Base-by-base conservation (phyloP, 2,888 invertebrate genomes). In the Sceliomorpha sp. region DNA sequence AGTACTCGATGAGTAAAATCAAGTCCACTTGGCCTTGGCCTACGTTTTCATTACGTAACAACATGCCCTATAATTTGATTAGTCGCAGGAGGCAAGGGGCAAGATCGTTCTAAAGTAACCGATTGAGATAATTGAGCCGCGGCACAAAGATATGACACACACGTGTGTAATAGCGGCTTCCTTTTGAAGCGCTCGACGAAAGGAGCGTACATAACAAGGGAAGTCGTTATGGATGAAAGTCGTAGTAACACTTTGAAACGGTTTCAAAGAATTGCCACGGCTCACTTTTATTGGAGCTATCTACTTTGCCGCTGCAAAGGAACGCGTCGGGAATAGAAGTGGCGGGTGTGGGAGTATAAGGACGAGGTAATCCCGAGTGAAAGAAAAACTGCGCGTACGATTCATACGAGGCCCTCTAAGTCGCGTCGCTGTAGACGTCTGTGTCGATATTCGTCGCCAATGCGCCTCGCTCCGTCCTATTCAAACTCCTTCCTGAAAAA, bases 221-320 rank as follows among this genome's bases (percentile, higher is more conserved):
- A 66, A 72, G 69, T 69, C 72, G 72, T 72, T 72, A 72, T 66
- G 51, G 72, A 69, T 72, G 66, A 69, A 72, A 72, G 72, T 68
- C 71, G 68, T 68, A 53, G 69, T 70, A 72, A 55, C 69, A 72
- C 72, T 72, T 72, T 70, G 69, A 67, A 69, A 70, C 53, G 62
- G 63, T 72, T 72, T 60, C 51, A 67, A 70, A 72, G 72, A 72
- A 72, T 72, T 70, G 72, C 67, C 44, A 55, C 47, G 69, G 69
- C 72, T 72, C 70, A 67, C 67, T 72, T 72, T 72, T 70, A 72
- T 72, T 63, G 72, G 56, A 59, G 66, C 66, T 69, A 67, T 72
- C 69, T 67, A 70, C 66, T 58, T 69, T 66, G 66, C 59, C 56
- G 31, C 55, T 59, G 67, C 62, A 63, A 63, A 63, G 53, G 63